These are phyloP conservation scores for Apis dorsata DNA, from an alignment of 1,140 invertebrate species.

Conservation along the genomic window DNA sequence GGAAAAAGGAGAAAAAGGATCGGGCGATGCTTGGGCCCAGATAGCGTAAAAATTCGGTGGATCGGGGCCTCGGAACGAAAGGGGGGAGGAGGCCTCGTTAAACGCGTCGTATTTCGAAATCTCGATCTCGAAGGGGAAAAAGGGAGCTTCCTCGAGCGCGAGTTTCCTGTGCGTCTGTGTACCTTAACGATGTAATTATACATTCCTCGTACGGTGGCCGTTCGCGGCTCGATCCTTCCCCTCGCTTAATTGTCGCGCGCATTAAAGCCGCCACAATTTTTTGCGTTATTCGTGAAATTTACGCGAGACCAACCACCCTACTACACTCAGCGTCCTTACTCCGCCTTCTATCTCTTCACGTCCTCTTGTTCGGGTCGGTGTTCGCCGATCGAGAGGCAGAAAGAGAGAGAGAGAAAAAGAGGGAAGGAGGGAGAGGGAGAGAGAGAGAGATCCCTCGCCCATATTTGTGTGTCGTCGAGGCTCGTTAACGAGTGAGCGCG, in stretches of 20 bases:
- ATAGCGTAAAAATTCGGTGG: too few relatives aligned
- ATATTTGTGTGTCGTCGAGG: slow-evolving; percentile 26
- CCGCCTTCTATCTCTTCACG: background rate
- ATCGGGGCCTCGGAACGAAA: background rate
- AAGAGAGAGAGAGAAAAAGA: background rate
- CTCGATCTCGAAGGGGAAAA: too few relatives aligned
- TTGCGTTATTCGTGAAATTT: slow-evolving; percentile 23
- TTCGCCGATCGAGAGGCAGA: background rate
- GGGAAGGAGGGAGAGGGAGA: background rate
- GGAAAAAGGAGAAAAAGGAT: background rate
- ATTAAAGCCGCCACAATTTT: slow-evolving; percentile 29
- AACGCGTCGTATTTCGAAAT: too few relatives aligned
- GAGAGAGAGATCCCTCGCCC: background rate
- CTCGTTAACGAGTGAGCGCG: slow-evolving; percentile 27
- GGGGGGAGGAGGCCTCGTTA: too few relatives aligned
- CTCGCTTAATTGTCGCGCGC: slow-evolving; percentile 7
- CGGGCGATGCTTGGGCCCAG: too few relatives aligned
- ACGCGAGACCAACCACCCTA: background rate
- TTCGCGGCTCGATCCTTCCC: slow-evolving; percentile 9
- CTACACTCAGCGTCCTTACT: too few relatives aligned
- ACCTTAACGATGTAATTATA: slow-evolving; percentile 49
- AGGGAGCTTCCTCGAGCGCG: too few relatives aligned
- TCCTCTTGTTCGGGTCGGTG: background rate
- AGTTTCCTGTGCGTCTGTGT: too few relatives aligned
- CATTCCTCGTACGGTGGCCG: slow-evolving; percentile 22